These are phyloP conservation scores for Dryobota labecula DNA, from an alignment of 2,888 invertebrate genomes.

Conservation along the genomic window DNA sequence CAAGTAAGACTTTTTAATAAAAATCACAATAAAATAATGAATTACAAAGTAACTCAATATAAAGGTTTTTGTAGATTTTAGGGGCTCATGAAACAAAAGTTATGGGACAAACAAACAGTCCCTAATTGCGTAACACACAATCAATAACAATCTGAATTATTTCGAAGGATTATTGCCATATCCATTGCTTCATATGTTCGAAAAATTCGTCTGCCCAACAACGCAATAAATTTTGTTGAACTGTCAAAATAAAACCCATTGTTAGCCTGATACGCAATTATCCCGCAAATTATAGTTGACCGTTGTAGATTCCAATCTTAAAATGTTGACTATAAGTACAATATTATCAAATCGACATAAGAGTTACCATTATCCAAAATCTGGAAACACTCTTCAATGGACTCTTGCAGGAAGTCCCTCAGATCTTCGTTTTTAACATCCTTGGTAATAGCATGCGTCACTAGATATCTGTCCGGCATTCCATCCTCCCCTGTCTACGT, in stretches of 20 bases:
- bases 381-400: slow-evolving; percentile 93
- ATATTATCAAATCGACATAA: background rate
- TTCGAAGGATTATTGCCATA: too few species aligned
- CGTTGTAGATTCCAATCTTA: background rate
- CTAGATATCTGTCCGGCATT: slow-evolving; percentile 92
- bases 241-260: too few species aligned
- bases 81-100: background rate
- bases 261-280: too few species aligned
- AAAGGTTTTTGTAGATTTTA: background rate
- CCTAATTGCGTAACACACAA: too few species aligned
- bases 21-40: background rate
- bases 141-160: too few species aligned
- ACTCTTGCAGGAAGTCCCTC: slow-evolving; percentile 93
- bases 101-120: background rate
- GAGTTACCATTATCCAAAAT: slow-evolving; percentile 87
- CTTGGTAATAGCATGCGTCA: slow-evolving; percentile 91
- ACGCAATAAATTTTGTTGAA: too few species aligned
- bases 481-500: slow-evolving; percentile 91
- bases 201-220: too few species aligned
- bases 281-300: too few species aligned
- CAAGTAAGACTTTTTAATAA: too few species aligned
- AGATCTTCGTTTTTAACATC: slow-evolving; percentile 92
- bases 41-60: background rate
- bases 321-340: background rate
- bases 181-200: too few species aligned